Evolutionary conservation across 2,888 invertebrate species (phyloP), one percentile per base, ranked within the genome.

Genomic region (Omphaloscelis lunosa): DNA sequence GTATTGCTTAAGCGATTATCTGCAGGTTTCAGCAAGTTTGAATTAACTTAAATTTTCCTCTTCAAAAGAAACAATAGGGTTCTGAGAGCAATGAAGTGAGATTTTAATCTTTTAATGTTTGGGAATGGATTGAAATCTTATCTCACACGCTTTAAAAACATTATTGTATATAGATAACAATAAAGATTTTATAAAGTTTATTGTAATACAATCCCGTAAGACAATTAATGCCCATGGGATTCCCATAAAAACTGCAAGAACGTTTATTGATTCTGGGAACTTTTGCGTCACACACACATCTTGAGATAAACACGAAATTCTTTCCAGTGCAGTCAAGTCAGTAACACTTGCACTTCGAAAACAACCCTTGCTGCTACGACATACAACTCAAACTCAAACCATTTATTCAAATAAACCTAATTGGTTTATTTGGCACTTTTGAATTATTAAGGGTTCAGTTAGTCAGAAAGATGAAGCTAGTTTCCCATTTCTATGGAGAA

Each of bases 231-330:
- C 17, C 20, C 7, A 76, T 61, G 27, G 17, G 2, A 51, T 29
- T 77, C 61, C 7, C 39, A n/a, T 61, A n/a, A 77, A 61, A 39
- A 20, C 27, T 27, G 20, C 29, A n/a, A 15, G 41, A 48, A 8
- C 5, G 41, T 77, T 76, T 41, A 62, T 77, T 75, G 4, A 53
- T 53, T 53, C 29, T 51, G 29, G 5, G 29, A 77, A 75, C n/a
- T 23, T 29, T 77, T 68, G 20, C 17, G 3, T 29, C 8, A 65
- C n/a, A n/a, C 11, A 12, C 29, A 8, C 20, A 0, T 51, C 51
- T 20, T 20, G 51, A 51, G 51, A 20, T 20, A 48, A 3, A 53
- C 65, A 17, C 27, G 41, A 27, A 0, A 17, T 27, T 7, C 20
- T 41, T 27, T 27, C 20, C 29, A 20, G 27, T 20, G 2, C 17